Evolutionary conservation across 2,113 vertebrate species (phyloP).

Genomic region (Lampris incognitus): DNA sequence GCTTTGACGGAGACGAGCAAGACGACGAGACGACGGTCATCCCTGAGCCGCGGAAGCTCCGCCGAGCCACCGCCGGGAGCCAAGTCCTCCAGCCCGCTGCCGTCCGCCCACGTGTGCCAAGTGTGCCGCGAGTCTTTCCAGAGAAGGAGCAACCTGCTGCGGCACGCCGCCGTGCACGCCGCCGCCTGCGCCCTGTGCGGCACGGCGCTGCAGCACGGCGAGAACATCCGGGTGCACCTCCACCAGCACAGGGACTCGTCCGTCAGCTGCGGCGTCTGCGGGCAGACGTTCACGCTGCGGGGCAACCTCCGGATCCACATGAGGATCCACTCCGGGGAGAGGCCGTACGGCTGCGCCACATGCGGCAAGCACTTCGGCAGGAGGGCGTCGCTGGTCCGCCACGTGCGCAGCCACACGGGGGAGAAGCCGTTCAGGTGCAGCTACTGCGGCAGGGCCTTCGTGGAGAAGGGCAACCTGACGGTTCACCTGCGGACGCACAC

Average conservation of each 20-base stretch:
- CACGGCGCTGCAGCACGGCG: background rate
- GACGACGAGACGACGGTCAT: background rate
- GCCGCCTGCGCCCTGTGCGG: conserved; percentile 39
- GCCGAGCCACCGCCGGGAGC: background rate
- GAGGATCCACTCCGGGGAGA: conserved; percentile 55
- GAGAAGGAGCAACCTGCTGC: background rate
- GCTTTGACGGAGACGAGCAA: background rate
- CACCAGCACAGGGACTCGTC: background rate
- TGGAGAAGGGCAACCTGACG: conserved; percentile 55
- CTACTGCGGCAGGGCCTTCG: conserved; percentile 45
- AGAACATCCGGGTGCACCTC: conserved; percentile 26
- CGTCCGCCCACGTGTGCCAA: background rate
- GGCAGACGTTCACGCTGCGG: conserved; percentile 36
- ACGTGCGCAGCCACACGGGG: conserved; percentile 51
- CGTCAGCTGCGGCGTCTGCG: conserved; percentile 48
- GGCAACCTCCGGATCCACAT: conserved; percentile 50
- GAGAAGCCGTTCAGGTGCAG: conserved; percentile 51
- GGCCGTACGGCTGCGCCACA: conserved; percentile 42
- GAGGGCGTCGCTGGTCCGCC: conserved; percentile 37
- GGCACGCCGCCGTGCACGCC: background rate
- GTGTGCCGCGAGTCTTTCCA: conserved; percentile 43
- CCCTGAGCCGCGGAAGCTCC: background rate
- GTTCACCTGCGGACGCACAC: conserved; percentile 53
- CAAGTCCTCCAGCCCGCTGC: background rate
- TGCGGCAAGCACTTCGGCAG: conserved; percentile 47